Evolutionary conservation across 1,140 invertebrate species (phyloP).

Genomic region (Bombus waltoni): DNA sequence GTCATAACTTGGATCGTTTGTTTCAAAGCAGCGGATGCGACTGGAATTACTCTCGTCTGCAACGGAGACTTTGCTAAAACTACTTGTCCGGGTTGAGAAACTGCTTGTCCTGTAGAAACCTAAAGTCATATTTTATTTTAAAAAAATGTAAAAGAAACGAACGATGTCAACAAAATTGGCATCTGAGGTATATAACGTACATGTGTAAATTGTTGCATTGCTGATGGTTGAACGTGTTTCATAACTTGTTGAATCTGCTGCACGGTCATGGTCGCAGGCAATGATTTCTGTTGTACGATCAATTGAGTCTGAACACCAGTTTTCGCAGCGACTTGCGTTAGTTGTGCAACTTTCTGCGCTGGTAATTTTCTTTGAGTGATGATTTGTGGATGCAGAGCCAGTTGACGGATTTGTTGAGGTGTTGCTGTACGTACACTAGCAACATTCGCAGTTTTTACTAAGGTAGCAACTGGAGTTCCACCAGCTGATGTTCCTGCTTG

Average conservation of each 20-base stretch:
- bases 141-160: neutral
- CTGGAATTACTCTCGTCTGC: slow-evolving; percentile 82
- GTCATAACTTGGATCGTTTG: slow-evolving; percentile 84
- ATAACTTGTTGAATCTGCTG: slow-evolving; percentile 91
- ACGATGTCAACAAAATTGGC: neutral
- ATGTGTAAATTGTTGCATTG: slow-evolving; percentile 82
- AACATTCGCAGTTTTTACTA: slow-evolving; percentile 85
- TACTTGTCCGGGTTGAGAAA: slow-evolving; percentile 78
- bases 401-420: slow-evolving; percentile 86
- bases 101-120: slow-evolving; percentile 76
- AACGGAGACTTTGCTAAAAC: slow-evolving; percentile 79
- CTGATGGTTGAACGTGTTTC: slow-evolving; percentile 85
- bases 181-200: slow-evolving; percentile 64
- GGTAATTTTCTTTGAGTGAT: slow-evolving; percentile 85
- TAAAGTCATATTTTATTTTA: slow-evolving; percentile 42
- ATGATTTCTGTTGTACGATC: slow-evolving; percentile 86
- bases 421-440: slow-evolving; percentile 83
- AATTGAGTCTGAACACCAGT: slow-evolving; percentile 84
- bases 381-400: slow-evolving; percentile 88
- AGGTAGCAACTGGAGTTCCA: slow-evolving; percentile 82
- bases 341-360: slow-evolving; percentile 85
- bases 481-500: slow-evolving; percentile 79
- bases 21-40: slow-evolving; percentile 80
- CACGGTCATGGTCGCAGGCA: slow-evolving; percentile 87
- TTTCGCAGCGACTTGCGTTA: slow-evolving; percentile 83